Evolutionary conservation across 35 echinoderm and acorn worm genomes (phyloP).

Genomic region (Apostichopus californicus): DNA sequence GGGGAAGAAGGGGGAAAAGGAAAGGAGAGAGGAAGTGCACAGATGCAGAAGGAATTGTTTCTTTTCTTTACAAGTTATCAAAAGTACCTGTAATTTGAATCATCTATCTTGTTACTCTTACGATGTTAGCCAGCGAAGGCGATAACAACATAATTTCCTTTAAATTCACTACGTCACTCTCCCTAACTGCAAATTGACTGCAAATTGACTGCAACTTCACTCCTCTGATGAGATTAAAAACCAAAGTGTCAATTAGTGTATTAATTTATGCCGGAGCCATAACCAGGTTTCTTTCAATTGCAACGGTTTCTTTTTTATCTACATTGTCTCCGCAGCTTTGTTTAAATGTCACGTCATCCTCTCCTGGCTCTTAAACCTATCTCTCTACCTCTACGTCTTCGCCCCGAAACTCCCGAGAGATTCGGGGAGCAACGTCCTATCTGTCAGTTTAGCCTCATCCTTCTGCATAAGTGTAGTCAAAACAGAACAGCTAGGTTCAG

Average conservation of each 20-base stretch:
- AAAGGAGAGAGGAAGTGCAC: no score
- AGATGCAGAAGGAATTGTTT: no score
- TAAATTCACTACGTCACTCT: no score
- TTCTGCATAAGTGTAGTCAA: not conserved
- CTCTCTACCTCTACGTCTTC: not conserved
- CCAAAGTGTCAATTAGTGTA: not conserved
- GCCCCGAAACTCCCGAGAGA: not conserved
- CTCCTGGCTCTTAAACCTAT: not conserved
- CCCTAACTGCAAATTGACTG: no score
- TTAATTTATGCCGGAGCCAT: not conserved
- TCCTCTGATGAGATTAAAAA: not conserved
- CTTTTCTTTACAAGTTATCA: no score
- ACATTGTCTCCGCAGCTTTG: not conserved
- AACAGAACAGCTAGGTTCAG: not conserved
- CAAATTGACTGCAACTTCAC: no score
- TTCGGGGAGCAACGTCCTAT: slow-evolving; percentile 31
- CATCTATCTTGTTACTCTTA: no score
- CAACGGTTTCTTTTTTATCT: not conserved
- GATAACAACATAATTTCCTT: no score
- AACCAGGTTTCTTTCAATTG: slow-evolving; percentile 10
- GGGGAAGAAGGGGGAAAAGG: no score
- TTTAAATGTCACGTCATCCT: not conserved
- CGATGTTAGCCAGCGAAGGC: no score
- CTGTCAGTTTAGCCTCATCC: not conserved
- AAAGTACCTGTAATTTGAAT: no score